Evolutionary conservation across 2,888 invertebrate species (phyloP).

Genomic region (Apodemia mormo): DNA sequence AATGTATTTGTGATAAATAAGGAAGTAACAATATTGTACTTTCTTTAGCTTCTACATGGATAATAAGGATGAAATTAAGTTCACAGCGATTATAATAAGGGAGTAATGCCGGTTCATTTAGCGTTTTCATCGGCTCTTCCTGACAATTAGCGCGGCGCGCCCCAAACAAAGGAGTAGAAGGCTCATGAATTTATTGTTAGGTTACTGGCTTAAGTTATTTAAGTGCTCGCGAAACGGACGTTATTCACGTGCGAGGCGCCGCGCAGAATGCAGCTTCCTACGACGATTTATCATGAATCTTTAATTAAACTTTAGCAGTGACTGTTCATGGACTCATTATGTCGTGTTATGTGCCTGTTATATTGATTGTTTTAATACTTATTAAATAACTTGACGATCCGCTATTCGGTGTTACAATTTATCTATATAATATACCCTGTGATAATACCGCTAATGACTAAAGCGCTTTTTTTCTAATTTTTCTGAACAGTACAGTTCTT

Average conservation of each 20-base stretch:
- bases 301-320: constrained; percentile 79
- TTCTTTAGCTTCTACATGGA: constrained; percentile 16
- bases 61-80: constrained; percentile 24
- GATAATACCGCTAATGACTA: no score
- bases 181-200: constrained; percentile 77
- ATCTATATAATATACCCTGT: no score
- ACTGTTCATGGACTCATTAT: constrained; percentile 67
- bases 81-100: constrained; percentile 44
- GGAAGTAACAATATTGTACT: no score
- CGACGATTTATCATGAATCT: constrained; percentile 81
- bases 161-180: constrained; percentile 63
- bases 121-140: constrained; percentile 67
- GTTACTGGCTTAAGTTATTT: constrained; percentile 76
- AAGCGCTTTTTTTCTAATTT: no score
- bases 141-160: constrained; percentile 70
- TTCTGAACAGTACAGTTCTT: no score
- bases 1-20: no score
- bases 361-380: constrained; percentile 36
- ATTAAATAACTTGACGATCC: no score
- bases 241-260: constrained; percentile 72
- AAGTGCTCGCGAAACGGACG: constrained; percentile 69
- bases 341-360: constrained; percentile 43
- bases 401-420: no score
- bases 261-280: constrained; percentile 75
- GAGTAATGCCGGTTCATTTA: constrained; percentile 57